Base-by-base conservation (phyloP, 2,888 invertebrate genomes). In the Lasioglossum pauxillum region DNA sequence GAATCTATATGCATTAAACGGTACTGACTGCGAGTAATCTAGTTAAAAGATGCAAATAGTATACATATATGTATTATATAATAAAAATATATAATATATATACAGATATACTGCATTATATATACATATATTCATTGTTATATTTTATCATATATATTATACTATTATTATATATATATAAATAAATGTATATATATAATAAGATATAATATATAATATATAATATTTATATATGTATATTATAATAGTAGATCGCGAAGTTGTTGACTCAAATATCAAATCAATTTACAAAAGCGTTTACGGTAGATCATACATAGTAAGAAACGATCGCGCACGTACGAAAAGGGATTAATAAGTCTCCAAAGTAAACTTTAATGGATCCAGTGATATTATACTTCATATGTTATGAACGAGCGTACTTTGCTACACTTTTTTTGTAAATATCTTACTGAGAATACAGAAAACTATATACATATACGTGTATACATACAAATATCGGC, bases 341-440 rank as follows among this genome's bases (percentile, higher is more conserved):
- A 69, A 71, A 60, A 49, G 60, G 64, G 23, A 87, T 80, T 49
- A 75, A 79, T 46, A 75, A 74, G 67, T 85, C 86, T 86, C 76
- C 64, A 31, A 80, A 64, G 27, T 78, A 71, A 85, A 64, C 16
- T 72, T 76, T 60, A 75, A 86, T 35, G 60, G 53, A 80, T 85
- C 75, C 87, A 83, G 87, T 87, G 87, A 87, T 83, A 83, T 86
- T 87, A 83, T 86, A 86, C 71, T 86, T 80, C 76, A 83, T 81
- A 83, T 77, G 80, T 83, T 87, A 79, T 57, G 38, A 72, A 86
- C 83, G 60, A 81, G 83, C 83, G 83, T 83, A 83, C 83, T 88
- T 88, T 88, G 83, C 86, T 88, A 88, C 83, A 83, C 81, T 86
- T 86, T 83, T 87, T 86, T 86, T 88, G 86, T 88, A 88, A 88